Conservation (phyloP, 2,113 vertebrate genomes). For the Vombatus ursinus region DNA sequence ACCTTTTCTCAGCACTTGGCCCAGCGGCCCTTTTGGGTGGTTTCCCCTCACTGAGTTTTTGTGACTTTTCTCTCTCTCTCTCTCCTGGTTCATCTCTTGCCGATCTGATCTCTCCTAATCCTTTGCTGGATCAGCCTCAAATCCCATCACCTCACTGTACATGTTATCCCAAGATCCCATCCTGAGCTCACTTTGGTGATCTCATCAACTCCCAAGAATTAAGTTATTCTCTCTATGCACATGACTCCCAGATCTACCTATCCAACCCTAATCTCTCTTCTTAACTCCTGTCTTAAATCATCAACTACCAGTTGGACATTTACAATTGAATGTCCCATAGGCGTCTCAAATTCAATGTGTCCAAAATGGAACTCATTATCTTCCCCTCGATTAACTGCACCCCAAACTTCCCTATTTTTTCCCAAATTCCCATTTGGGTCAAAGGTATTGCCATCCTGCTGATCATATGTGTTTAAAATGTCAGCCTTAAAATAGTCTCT, state of each 20-base stretch:
- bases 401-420: neutral
- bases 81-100: neutral
- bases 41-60: neutral
- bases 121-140: neutral
- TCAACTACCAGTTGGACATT: neutral
- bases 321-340: neutral
- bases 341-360: neutral
- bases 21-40: neutral
- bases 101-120: neutral
- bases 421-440: neutral
- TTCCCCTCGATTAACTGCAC: neutral
- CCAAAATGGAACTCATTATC: neutral
- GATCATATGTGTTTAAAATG: neutral
- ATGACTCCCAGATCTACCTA: neutral
- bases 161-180: neutral
- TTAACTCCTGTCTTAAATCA: neutral
- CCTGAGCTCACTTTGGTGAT: neutral
- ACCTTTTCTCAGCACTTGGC: neutral
- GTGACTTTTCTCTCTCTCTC: neutral
- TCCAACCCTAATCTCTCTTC: neutral
- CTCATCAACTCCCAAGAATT: neutral
- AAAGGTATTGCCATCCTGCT: neutral
- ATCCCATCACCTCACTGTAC: neutral
- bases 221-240: neutral
- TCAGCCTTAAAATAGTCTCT: neutral